Evolutionary conservation across 2,888 invertebrate species (phyloP).

Genomic region (Trichogramma dendrolimi): DNA sequence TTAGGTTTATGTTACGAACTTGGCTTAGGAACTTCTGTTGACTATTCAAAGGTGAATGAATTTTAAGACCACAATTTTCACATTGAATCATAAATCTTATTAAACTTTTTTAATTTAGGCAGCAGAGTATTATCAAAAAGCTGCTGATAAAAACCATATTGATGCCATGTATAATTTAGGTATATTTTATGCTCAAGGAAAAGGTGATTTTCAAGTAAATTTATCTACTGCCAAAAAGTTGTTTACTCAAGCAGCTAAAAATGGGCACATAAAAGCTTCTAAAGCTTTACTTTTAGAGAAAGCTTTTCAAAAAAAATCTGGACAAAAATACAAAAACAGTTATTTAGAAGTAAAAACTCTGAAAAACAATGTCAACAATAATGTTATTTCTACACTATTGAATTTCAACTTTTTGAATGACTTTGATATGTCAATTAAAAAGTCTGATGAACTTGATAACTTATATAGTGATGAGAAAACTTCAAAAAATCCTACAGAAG

Average conservation of each 20-base stretch:
- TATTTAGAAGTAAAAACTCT: constrained; percentile 7
- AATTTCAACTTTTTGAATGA: constrained; percentile 16
- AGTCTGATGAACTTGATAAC: constrained; percentile 13
- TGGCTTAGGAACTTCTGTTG: constrained; percentile 61
- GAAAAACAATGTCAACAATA: constrained; percentile 15
- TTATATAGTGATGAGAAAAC: constrained; percentile 9
- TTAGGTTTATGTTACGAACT: constrained; percentile 67
- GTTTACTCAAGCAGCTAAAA: constrained; percentile 58
- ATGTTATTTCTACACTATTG: constrained; percentile 26
- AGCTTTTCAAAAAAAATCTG: constrained; percentile 9
- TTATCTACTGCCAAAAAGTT: constrained; percentile 55
- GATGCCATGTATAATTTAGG: constrained; percentile 69
- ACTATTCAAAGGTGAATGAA: constrained; percentile 56
- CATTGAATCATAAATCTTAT: constrained; percentile 12
- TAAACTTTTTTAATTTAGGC: constrained; percentile 55
- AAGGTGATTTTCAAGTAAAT: constrained; percentile 58
- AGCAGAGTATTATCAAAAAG: constrained; percentile 62
- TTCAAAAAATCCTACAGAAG: constrained; percentile 32
- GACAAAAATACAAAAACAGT: constrained; percentile 8
- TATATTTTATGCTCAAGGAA: constrained; percentile 64
- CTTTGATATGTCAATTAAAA: background rate
- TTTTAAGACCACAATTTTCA: background rate
- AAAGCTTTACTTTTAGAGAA: constrained; percentile 52
- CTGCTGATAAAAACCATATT: constrained; percentile 62
- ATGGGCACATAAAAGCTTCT: constrained; percentile 59